A percentile compares a stretch with the other conserved stretches of the same genome.
Evolutionary conservation across 2,888 invertebrate species (phyloP).

Genomic region (Folsomia candida): DNA sequence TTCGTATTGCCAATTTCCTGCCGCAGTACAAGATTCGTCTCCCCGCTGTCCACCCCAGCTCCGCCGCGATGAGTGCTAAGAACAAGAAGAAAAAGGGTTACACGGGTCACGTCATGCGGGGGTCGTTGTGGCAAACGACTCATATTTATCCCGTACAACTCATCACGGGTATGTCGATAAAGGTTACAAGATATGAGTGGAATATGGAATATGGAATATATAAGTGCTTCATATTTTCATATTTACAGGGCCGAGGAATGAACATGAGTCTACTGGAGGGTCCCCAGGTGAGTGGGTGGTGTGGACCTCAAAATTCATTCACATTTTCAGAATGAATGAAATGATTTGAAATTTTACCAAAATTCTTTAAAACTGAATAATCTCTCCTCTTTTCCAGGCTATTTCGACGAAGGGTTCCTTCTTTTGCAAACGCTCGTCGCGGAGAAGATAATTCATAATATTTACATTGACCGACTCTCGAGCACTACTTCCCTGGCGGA

Average conservation of each 20-base stretch:
- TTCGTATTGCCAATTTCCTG: not conserved
- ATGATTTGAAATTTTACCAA: not conserved
- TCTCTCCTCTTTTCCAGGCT: not conserved
- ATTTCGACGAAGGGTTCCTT: constrained; percentile 24
- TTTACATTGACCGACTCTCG: not conserved
- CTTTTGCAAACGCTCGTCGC: constrained; percentile 23
- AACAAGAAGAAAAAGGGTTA: not conserved
- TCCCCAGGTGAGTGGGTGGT: constrained; percentile 19
- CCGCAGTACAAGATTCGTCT: constrained; percentile 27
- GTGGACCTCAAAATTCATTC: not conserved
- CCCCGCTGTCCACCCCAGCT: constrained; percentile 18
- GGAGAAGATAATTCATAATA: constrained; percentile 9
- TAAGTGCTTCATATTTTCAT: too few species aligned
- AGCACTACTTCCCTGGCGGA: not conserved
- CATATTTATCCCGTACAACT: constrained; percentile 9
- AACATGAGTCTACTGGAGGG: constrained; percentile 8
- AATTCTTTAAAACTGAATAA: not conserved
- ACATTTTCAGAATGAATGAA: not conserved
- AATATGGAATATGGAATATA: too few species aligned
- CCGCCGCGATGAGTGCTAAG: not conserved
- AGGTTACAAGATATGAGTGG: too few species aligned
- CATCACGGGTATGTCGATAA: too few species aligned
- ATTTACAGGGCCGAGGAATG: constrained; percentile 29
- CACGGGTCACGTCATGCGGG: constrained; percentile 1
- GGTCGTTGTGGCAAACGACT: constrained; percentile 19